Evolutionary conservation across 2,113 vertebrate genomes (phyloP).

Genomic region (Agapornis roseicollis): DNA sequence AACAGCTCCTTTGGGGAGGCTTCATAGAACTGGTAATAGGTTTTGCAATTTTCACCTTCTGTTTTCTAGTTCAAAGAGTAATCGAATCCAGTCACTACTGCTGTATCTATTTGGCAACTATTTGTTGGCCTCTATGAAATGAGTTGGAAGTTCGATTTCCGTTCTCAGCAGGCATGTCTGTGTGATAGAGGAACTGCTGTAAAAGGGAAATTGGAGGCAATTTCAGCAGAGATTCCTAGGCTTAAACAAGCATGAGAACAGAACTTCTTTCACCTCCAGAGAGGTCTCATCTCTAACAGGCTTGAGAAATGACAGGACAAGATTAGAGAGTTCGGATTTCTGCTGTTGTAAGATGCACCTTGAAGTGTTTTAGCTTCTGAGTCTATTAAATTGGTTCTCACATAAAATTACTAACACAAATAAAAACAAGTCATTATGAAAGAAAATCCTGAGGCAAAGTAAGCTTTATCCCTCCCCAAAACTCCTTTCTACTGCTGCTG

Average conservation of each 20-base stretch:
- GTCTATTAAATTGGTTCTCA: not conserved
- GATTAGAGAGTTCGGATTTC: not conserved
- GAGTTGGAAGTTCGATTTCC: constrained; percentile 44
- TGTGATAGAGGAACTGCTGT: not conserved
- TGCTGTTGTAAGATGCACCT: not conserved
- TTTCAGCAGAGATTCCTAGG: constrained; percentile 4
- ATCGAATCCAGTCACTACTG: constrained; percentile 14
- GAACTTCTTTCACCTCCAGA: not conserved
- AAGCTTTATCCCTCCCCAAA: not conserved
- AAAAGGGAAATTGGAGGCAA: constrained; percentile 35
- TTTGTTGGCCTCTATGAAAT: constrained; percentile 7
- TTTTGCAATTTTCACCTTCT: constrained; percentile 46
- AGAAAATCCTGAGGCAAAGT: not conserved
- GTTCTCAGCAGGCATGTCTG: constrained; percentile 21
- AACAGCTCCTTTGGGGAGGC: constrained; percentile 3
- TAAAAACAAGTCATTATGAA: not conserved
- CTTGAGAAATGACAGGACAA: not conserved
- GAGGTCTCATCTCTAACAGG: not conserved
- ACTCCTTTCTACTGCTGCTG: not conserved
- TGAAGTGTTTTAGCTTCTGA: not conserved
- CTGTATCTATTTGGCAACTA: not conserved
- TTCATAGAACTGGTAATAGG: not conserved
- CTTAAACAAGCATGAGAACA: not conserved
- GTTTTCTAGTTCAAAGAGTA: constrained; percentile 31
- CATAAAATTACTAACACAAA: not conserved